These are phyloP conservation scores for Pheosia tremula DNA, from an alignment of 2,888 invertebrate genomes.

Conservation along the genomic window DNA sequence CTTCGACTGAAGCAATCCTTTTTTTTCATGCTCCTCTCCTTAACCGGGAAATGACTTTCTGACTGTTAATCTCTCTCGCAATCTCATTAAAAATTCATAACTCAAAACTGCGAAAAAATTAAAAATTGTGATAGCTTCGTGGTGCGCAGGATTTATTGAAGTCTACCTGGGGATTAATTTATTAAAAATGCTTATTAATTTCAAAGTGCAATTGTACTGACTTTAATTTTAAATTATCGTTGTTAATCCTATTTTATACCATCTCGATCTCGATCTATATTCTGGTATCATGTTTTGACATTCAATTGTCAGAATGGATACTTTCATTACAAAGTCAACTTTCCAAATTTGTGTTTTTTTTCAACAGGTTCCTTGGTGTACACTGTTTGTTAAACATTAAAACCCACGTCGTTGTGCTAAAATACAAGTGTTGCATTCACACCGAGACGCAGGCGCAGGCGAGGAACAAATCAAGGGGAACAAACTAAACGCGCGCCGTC, in stretches of 20 bases:
- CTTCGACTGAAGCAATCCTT: slow-evolving; percentile 71
- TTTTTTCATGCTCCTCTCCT: slow-evolving; percentile 74
- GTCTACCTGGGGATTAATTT: slow-evolving; percentile 17
- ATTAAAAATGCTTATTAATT: background rate
- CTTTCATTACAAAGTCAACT: too few species aligned
- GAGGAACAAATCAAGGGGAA: slow-evolving; percentile 52
- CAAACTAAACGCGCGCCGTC: slow-evolving; percentile 64
- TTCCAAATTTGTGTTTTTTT: too few species aligned
- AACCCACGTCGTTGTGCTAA: background rate
- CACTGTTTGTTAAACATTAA: background rate
- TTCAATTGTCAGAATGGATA: too few species aligned
- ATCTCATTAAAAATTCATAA: slow-evolving; percentile 87
- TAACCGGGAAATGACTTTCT: slow-evolving; percentile 85
- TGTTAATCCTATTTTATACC: too few species aligned
- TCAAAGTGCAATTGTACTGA: too few species aligned
- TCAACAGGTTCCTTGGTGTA: background rate
- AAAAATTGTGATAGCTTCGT: slow-evolving; percentile 69
- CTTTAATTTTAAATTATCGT: too few species aligned
- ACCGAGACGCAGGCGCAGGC: background rate
- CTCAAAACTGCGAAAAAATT: slow-evolving; percentile 83
- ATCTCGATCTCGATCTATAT: too few species aligned
- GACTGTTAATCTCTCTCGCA: slow-evolving; percentile 85
- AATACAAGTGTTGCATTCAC: background rate
- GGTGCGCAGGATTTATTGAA: slow-evolving; percentile 17
- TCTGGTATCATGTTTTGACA: too few species aligned